Conservation (phyloP, 1,140 invertebrate species). For the Drusus annulatus region DNA sequence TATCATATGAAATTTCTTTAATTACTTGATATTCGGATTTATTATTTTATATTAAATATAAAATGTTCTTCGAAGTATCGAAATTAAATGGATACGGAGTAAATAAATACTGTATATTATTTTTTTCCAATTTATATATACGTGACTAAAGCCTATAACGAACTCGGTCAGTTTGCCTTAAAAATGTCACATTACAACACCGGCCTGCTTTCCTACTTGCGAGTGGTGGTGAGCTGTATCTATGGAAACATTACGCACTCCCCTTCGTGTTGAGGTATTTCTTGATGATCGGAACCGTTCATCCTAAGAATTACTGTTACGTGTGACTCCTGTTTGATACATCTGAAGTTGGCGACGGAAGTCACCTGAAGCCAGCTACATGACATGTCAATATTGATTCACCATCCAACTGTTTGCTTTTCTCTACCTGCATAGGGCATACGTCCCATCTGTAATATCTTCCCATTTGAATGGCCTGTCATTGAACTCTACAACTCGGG, state of each 20-base stretch:
- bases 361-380: background rate
- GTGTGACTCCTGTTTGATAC: background rate
- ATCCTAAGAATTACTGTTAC: constrained; percentile 27
- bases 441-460: constrained; percentile 1
- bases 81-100: no score
- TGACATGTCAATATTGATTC: background rate
- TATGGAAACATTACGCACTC: no score
- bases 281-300: constrained; percentile 39
- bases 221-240: background rate
- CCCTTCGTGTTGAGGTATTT: constrained; percentile 26
- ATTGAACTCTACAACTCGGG: constrained; percentile 13
- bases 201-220: no score
- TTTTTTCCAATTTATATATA: no score
- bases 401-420: background rate
- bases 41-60: no score
- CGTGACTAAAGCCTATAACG: no score
- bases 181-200: no score
- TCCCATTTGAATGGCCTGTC: constrained; percentile 26
- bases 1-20: no score
- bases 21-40: no score
- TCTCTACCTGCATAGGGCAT: background rate
- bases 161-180: no score
- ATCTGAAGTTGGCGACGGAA: background rate
- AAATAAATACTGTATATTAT: no score
- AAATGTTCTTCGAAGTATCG: no score